Evolutionary conservation across 2,113 vertebrate species (phyloP), one percentile per base, ranked within the genome.

Genomic region (Indri indri): DNA sequence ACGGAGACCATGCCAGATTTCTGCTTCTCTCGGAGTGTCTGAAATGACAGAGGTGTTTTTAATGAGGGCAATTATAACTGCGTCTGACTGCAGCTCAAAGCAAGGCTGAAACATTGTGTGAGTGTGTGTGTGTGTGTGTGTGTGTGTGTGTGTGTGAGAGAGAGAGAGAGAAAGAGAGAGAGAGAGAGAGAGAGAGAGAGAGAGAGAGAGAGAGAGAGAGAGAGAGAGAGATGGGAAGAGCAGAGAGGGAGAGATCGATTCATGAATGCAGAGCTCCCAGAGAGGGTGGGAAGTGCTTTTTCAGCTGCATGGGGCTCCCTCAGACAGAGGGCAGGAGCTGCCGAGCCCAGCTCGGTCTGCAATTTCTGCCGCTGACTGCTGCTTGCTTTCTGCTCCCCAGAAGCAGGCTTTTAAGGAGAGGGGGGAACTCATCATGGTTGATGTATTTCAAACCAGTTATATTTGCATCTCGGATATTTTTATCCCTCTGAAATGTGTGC

Each of bases 401-500:
- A 86, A 80, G 66, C 45, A 40, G 73, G 79, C 61, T 82, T 50
- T 73, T 70, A 47, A 93, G 88, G 77, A 66, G 17, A 52, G 54
- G 88, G 52, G 79, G 65, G 93, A 88, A 37, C 83, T 93, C 92
- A 91, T 68, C 83, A 76, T 61, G 84, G 68, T 50, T 81, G 92
- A 76, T 95, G n/a, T 25, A 91, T 96, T 95, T 98, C 45, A 93
- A 96, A 91, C 18, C 57, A 82, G 94, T 91, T 83, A 73, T 66
- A 96, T 92, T 90, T 96, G 90, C 87, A 96, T 96, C 88, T 90
- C 12, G n/a, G 92, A 59, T 97, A 97, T 94, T 96, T 97, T 96
- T 96, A 90, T 95, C 84, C 84, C 85, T 92, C 90, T 95, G 65
- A 81, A 97, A 93, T 90, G 40, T 93, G 90, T 96, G 96, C 73